phyloP scores from a whole-genome alignment of 2,113 vertebrate genomes.

The Petrocephalus microphthalmus region DNA sequence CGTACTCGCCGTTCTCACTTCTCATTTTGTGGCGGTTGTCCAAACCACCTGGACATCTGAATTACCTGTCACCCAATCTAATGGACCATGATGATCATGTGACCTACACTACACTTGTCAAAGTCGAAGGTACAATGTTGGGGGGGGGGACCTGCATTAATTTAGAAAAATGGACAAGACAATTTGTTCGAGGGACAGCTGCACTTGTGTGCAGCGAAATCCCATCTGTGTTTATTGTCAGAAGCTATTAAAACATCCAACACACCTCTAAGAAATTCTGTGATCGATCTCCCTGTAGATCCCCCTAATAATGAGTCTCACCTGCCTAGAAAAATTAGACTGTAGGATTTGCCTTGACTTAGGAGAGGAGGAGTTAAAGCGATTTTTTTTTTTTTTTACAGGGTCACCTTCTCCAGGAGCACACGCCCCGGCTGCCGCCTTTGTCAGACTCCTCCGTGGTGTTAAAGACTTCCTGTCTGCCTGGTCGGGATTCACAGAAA shows the following conservation, averaged over 20 bases:
- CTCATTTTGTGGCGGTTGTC: neutral
- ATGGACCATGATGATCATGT: neutral
- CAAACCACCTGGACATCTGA: neutral
- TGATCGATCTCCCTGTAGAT: neutral
- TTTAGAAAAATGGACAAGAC: neutral
- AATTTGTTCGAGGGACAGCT: neutral
- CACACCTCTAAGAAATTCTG: neutral
- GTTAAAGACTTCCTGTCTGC: neutral
- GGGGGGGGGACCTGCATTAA: neutral
- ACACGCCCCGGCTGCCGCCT: neutral
- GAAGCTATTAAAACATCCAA: neutral
- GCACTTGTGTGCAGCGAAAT: neutral
- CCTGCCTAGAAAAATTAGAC: neutral
- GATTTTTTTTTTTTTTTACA: neutral
- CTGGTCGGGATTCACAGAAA: neutral
- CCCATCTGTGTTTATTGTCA: neutral
- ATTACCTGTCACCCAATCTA: neutral
- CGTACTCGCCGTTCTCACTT: neutral
- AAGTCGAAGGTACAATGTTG: neutral
- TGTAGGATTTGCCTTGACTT: neutral
- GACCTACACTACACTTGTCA: neutral
- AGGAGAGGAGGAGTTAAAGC: neutral
- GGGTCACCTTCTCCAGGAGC: neutral
- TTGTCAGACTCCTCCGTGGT: too few relatives aligned
- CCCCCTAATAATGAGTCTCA: neutral